Base-by-base conservation (phyloP, 2,113 vertebrate genomes). In the Cheirogaleus medius region DNA sequence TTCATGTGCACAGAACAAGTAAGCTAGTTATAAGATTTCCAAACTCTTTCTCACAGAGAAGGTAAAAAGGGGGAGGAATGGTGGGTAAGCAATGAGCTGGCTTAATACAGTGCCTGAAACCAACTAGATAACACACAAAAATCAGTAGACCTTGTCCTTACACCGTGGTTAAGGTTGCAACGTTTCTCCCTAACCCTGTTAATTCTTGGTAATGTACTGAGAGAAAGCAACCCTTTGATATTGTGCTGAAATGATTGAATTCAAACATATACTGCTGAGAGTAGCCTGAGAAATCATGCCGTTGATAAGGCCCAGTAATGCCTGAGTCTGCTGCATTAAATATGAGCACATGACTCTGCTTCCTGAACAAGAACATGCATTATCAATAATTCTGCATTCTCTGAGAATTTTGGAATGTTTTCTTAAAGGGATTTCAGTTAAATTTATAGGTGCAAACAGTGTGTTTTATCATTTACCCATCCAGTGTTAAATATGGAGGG, bases 291-390 rank as follows among this genome's bases (percentile, higher is more conserved):
- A 11, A 34, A 17, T 68, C 29, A 32, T 4, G 29, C 83, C 74
- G 6, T 1, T 4, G 58, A 52, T 7, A 37, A 39, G 27, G 34
- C 2, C 17, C 0, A 17, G 7, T 12, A 23, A 68, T 27, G 8
- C 32, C 56, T 23, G 12, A 69, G 34, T 52, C 25, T 12, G 37
- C 44, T 64, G 17, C 56, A 44, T 1, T 39, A 12, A 17, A 23
- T 2, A 13, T 1, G 37, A 58, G 34, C 1, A 27, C 0, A 12
- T 39, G 18, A 29, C 5, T 10, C 3, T 8, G 27, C 39, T 42
- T 18, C 25, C 34, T 4, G 8, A 52, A 25, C 56, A 49, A 23
- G 11, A 34, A 29, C 6, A 37, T 0, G 3, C 12, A 27, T 4
- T 13, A 29, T 63, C 47, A 25, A 29, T 13, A 44, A 69, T 9